Conservation (phyloP, 1,140 invertebrate species). For the Drosophila melanogaster region DNA sequence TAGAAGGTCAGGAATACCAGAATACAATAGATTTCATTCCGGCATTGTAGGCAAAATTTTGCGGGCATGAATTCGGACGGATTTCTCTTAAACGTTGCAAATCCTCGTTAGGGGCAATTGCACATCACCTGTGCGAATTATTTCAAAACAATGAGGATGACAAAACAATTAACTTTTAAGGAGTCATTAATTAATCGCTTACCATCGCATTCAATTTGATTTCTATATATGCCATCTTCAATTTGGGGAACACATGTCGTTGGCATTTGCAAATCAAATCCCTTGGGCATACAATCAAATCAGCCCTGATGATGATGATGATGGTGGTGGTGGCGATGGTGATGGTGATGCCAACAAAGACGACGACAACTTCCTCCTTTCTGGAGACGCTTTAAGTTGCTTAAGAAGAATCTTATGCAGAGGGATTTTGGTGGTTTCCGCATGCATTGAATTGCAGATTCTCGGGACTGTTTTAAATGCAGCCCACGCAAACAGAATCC, state of each 20-base stretch:
- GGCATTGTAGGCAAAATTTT: constrained; percentile 1
- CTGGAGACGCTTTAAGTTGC: constrained; percentile 40
- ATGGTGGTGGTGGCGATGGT: constrained; percentile 25
- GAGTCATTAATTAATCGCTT: constrained; percentile 33
- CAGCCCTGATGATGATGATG: constrained; percentile 44
- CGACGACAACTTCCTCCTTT: constrained; percentile 32
- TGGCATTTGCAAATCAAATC: constrained; percentile 53
- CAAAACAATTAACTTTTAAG: constrained; percentile 17
- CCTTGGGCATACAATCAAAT: constrained; percentile 60
- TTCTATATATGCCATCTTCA: constrained; percentile 43
- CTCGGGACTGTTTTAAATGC: constrained; percentile 70
- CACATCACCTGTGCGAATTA: constrained; percentile 1
- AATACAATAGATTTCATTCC: neutral
- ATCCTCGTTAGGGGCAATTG: constrained; percentile 14
- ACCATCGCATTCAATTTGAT: constrained; percentile 45
- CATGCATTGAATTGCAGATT: constrained; percentile 77
- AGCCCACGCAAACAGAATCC: constrained; percentile 51
- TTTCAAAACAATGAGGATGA: constrained; percentile 1
- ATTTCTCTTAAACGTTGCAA: neutral
- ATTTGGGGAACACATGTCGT: constrained; percentile 51
- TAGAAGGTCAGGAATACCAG: neutral
- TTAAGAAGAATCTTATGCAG: constrained; percentile 33
- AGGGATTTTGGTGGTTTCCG: constrained; percentile 52
- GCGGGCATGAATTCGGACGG: neutral
- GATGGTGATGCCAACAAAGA: constrained; percentile 13